A percentile compares a stretch with the other conserved stretches of the same genome.
Evolutionary conservation across 2,113 vertebrate species (phyloP).

Genomic region (Prionailurus bengalensis): DNA sequence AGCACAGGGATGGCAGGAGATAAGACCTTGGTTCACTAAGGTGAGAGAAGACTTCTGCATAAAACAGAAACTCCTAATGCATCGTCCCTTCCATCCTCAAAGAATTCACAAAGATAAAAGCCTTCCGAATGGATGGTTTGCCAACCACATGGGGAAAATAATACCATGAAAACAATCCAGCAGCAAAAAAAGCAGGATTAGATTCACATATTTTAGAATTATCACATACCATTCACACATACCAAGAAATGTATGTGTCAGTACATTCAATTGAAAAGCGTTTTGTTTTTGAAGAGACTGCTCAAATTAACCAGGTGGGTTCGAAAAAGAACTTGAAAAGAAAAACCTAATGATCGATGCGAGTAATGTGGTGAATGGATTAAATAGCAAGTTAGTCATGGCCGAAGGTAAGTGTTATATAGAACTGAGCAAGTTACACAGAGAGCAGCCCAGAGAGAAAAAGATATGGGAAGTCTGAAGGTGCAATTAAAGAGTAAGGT

Average conservation of each 20-base stretch:
- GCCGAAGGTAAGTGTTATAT: background rate
- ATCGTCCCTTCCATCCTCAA: background rate
- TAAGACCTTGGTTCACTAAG: background rate
- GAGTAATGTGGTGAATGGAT: conserved; percentile 3
- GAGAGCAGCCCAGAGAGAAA: background rate
- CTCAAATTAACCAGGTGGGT: background rate
- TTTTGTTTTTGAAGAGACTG: background rate
- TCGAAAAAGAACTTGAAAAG: conserved; percentile 10
- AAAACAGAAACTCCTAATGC: background rate
- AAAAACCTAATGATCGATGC: background rate
- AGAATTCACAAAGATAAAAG: conserved; percentile 19
- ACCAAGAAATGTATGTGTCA: background rate
- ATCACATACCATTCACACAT: background rate
- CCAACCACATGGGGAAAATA: background rate
- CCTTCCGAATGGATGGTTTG: background rate
- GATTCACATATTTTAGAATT: background rate
- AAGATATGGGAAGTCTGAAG: background rate
- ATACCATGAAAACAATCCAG: background rate
- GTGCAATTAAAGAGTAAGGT: background rate
- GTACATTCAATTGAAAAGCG: background rate
- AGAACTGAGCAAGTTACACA: background rate
- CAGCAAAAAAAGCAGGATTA: background rate
- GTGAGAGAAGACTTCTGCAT: background rate
- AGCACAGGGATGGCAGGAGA: background rate
- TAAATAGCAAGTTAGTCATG: background rate